Percentiles rank a stretch among this genome's conserved stretches.
Conservation (phyloP, 2,888 invertebrate genomes). For the Aphidius colemani region DNA sequence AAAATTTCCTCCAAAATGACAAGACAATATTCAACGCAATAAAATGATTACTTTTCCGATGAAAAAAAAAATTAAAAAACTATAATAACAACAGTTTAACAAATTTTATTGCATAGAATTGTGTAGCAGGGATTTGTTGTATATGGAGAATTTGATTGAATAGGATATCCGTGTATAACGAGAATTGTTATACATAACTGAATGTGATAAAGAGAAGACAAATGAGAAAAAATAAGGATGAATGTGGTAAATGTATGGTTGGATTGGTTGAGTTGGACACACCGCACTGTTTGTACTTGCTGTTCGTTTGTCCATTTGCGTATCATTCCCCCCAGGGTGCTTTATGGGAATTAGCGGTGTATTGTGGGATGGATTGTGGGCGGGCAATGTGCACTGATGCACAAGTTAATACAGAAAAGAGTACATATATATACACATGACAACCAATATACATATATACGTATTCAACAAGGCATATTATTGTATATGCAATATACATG, state of each 20-base stretch:
- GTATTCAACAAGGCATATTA: slow-evolving; percentile 13
- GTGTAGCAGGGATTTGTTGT: no score
- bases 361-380: slow-evolving; percentile 56
- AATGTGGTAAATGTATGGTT: slow-evolving; percentile 19
- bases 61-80: no score
- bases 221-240: not conserved
- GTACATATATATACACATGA: not conserved
- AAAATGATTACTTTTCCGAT: no score
- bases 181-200: not conserved
- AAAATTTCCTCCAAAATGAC: no score
- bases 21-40: no score
- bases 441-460: not conserved
- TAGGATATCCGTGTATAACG: not conserved
- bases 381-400: slow-evolving; percentile 49
- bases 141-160: no score
- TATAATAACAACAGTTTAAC: no score
- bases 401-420: slow-evolving; percentile 36
- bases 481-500: slow-evolving; percentile 18
- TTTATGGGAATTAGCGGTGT: slow-evolving; percentile 59
- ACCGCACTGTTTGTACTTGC: slow-evolving; percentile 42
- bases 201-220: not conserved
- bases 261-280: slow-evolving; percentile 37
- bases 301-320: slow-evolving; percentile 57
- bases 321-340: slow-evolving; percentile 46
- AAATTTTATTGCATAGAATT: no score